Evolutionary conservation across 2,888 invertebrate genomes (phyloP).

Genomic region (Leptogaster cylindrica): DNA sequence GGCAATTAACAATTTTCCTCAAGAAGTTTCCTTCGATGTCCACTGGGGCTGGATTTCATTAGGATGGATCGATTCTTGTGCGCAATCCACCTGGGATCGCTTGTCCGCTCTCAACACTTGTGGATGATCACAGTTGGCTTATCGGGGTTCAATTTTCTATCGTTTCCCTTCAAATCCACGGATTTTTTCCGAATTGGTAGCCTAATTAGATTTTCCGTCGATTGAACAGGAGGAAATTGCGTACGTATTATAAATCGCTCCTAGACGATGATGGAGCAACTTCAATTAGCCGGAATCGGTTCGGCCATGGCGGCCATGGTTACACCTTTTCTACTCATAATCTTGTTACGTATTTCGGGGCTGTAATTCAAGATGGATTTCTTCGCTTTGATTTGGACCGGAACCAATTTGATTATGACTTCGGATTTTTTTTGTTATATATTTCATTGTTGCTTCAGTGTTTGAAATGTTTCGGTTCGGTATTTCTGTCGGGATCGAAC

Average conservation of each 20-base stretch:
- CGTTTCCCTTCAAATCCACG: neutral
- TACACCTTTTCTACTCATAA: conserved; percentile 36
- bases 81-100: conserved; percentile 33
- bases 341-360: conserved; percentile 36
- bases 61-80: no score
- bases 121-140: no score
- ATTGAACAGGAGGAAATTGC: conserved; percentile 36
- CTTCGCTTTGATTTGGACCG: conserved; percentile 33
- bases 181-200: conserved; percentile 12
- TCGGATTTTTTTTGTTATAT: no score
- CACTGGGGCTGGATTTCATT: no score
- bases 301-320: neutral
- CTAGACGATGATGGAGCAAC: conserved; percentile 37
- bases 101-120: neutral
- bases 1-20: conserved; percentile 42
- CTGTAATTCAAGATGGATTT: conserved; percentile 13
- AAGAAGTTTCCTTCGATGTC: conserved; percentile 22
- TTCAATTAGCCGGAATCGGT: conserved; percentile 30
- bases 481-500: conserved; percentile 1
- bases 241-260: conserved; percentile 12
- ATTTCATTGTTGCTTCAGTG: conserved; percentile 36
- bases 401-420: conserved; percentile 47
- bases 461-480: neutral
- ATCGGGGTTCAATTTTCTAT: conserved; percentile 36
- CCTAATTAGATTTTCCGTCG: conserved; percentile 41